These are phyloP conservation scores for Holcopasites calliopsidis DNA, from an alignment of 1,140 invertebrate species.

Conservation along the genomic window DNA sequence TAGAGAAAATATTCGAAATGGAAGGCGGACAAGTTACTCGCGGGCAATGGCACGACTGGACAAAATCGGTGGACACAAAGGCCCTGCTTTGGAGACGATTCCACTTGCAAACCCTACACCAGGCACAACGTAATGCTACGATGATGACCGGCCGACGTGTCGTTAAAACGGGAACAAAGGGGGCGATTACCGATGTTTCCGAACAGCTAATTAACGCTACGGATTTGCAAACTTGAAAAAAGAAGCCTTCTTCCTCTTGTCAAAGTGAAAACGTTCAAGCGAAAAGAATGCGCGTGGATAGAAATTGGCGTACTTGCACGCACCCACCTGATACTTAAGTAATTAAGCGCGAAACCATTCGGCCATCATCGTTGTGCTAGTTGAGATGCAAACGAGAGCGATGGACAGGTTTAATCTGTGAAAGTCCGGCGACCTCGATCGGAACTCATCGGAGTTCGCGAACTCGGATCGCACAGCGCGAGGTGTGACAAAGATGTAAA, in stretches of 20 bases:
- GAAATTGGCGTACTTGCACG: not conserved
- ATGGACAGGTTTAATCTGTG: not conserved
- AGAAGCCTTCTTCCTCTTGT: no score
- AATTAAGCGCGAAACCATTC: no score
- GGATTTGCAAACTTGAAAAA: constrained; percentile 17
- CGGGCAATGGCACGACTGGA: constrained; percentile 63
- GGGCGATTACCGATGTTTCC: not conserved
- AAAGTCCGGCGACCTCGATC: not conserved
- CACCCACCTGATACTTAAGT: no score
- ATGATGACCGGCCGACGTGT: constrained; percentile 57
- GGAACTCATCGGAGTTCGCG: not conserved
- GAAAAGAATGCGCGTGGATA: no score
- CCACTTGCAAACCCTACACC: constrained; percentile 63
- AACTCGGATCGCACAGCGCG: no score
- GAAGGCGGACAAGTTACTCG: constrained; percentile 55
- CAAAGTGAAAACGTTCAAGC: no score
- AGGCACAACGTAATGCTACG: constrained; percentile 59
- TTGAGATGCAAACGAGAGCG: not conserved
- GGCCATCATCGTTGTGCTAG: not conserved
- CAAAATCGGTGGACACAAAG: constrained; percentile 54
- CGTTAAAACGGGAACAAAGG: constrained; percentile 56
- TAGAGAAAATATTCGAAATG: constrained; percentile 48
- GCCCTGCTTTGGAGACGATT: constrained; percentile 59
- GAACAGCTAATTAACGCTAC: constrained; percentile 44
- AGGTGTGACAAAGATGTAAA: no score